Evolutionary conservation across 2,113 vertebrate species (phyloP).

Genomic region (Syrrhaptes paradoxus): DNA sequence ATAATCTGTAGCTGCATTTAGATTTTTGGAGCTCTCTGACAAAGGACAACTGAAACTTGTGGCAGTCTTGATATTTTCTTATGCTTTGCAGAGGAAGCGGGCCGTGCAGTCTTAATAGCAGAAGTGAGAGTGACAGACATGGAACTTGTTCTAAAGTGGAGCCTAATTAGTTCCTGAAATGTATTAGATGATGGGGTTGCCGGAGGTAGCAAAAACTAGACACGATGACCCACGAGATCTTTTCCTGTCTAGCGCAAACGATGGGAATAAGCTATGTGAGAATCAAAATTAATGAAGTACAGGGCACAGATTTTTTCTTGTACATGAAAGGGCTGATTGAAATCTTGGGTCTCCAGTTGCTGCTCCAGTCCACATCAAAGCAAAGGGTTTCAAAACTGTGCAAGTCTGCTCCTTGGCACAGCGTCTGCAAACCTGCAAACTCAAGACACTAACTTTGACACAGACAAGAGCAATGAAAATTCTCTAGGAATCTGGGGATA

Average conservation of each 20-base stretch:
- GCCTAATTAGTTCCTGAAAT: background rate
- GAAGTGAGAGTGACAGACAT: background rate
- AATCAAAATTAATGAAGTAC: background rate
- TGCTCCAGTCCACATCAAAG: rapidly evolving
- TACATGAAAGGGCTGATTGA: background rate
- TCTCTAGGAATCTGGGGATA: background rate
- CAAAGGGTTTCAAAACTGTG: background rate
- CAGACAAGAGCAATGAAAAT: background rate
- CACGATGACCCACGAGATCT: background rate
- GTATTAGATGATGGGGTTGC: background rate
- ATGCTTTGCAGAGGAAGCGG: background rate
- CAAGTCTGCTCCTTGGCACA: background rate
- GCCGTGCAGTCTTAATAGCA: background rate
- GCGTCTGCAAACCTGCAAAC: background rate
- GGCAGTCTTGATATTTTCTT: background rate
- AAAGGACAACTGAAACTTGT: background rate
- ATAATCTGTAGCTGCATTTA: background rate
- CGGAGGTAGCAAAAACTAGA: background rate
- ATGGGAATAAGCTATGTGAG: background rate
- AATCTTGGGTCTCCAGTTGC: background rate
- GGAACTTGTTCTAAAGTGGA: background rate
- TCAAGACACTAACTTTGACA: background rate
- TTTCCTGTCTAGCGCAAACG: background rate
- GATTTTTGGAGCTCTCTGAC: background rate
- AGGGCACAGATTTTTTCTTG: background rate